A percentile compares a stretch with the other conserved stretches of the same genome.
Evolutionary conservation across 2,113 vertebrate genomes (phyloP).

Genomic region (Arizona elegans): DNA sequence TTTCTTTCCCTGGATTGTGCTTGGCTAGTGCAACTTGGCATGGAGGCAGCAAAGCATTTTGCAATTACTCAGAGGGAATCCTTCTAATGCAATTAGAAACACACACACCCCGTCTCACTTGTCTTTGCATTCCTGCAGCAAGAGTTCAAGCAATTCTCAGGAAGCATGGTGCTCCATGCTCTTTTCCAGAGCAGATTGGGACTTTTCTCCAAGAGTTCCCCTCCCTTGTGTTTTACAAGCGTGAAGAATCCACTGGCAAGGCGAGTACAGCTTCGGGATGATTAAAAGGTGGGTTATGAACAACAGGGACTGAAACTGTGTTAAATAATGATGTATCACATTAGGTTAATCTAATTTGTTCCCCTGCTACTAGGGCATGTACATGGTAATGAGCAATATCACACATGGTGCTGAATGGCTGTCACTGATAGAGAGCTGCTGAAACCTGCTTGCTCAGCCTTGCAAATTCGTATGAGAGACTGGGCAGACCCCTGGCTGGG

Average conservation of each 20-base stretch:
- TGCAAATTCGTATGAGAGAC: not conserved
- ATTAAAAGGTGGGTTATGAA: not conserved
- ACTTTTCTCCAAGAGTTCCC: not conserved
- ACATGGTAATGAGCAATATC: not conserved
- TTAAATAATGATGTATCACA: not conserved
- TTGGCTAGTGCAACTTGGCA: not conserved
- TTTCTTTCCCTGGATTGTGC: conserved; percentile 22
- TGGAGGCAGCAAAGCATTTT: conserved; percentile 10
- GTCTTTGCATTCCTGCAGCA: too few relatives aligned
- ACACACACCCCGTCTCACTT: not conserved
- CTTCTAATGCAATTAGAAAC: not conserved
- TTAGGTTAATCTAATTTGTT: not conserved
- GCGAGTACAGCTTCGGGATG: not conserved
- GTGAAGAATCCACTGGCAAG: not conserved
- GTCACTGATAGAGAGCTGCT: conserved; percentile 13
- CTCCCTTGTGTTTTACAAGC: not conserved
- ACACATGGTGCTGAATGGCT: conserved; percentile 24
- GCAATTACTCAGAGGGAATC: conserved; percentile 32
- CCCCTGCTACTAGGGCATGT: not conserved
- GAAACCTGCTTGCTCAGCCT: not conserved
- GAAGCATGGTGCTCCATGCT: not conserved
- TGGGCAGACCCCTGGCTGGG: not conserved
- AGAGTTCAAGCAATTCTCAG: too few relatives aligned
- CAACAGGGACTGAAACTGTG: not conserved
- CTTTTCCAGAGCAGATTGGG: not conserved